phyloP scores from a whole-genome alignment of 2,888 invertebrate genomes.

The Amblyteles armatorius region DNA sequence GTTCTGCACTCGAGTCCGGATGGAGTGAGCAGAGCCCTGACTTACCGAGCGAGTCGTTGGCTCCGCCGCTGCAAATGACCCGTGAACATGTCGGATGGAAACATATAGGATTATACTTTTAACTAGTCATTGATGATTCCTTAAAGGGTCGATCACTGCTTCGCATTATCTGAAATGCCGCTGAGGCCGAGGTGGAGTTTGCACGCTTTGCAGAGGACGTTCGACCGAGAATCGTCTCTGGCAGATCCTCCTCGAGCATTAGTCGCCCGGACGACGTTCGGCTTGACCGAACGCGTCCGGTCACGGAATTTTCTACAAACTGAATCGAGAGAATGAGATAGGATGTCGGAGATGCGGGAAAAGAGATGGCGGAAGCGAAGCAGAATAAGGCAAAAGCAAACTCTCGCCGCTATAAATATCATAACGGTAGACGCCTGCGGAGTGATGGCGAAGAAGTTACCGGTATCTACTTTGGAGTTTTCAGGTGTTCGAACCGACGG shows the following conservation, averaged over 20 bases:
- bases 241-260: conserved; percentile 41
- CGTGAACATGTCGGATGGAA: neutral
- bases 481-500: neutral
- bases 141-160: conserved; percentile 10
- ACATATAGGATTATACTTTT: neutral
- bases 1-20: conserved; percentile 8
- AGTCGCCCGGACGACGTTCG: conserved; percentile 51
- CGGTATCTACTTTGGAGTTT: neutral
- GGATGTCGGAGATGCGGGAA: neutral
- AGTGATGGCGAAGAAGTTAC: neutral
- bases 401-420: neutral
- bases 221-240: conserved; percentile 45
- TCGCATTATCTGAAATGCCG: neutral
- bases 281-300: conserved; percentile 50
- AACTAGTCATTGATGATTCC: neutral
- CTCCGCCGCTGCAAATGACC: neutral
- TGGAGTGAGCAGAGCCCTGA: neutral
- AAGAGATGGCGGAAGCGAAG: neutral
- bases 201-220: conserved; percentile 11
- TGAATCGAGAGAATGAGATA: conserved; percentile 28
- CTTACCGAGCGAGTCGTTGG: neutral
- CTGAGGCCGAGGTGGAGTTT: neutral
- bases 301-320: conserved; percentile 32
- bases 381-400: neutral
- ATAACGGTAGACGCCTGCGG: neutral